A percentile compares a stretch with the other conserved stretches of the same genome.
These are phyloP conservation scores for Silurus lanzhouensis DNA, from an alignment of 2,797 vertebrate genomes.

Conservation along the genomic window DNA sequence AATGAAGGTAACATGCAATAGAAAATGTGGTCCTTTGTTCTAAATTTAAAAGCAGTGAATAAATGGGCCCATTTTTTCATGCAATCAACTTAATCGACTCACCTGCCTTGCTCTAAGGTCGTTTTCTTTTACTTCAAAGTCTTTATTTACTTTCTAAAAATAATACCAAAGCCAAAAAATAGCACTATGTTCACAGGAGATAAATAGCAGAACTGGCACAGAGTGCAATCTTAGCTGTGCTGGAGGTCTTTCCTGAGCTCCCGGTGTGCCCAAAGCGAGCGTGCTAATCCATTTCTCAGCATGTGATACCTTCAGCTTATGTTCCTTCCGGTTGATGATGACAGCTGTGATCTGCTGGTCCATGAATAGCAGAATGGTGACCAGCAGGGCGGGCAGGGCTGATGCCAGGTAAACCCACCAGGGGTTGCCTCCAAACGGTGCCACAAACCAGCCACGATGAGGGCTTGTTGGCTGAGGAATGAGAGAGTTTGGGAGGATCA, in stretches of 20 bases:
- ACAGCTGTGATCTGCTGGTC: slow-evolving; percentile 98
- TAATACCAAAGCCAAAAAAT: slow-evolving; percentile 7
- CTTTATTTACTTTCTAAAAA: slow-evolving; percentile 28
- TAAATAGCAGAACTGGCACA: slow-evolving; percentile 35
- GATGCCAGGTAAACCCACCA: slow-evolving; percentile 96
- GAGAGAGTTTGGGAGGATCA: background rate
- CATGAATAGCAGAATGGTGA: slow-evolving; percentile 98
- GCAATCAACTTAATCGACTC: background rate
- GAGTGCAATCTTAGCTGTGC: background rate
- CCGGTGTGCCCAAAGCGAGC: slow-evolving; percentile 37
- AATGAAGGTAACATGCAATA: background rate
- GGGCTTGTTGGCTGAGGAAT: slow-evolving; percentile 87
- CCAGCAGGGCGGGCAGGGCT: slow-evolving; percentile 89
- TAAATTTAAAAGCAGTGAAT: background rate
- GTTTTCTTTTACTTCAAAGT: background rate
- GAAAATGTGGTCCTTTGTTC: background rate
- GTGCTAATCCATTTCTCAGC: slow-evolving; percentile 36
- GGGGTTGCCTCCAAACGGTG: slow-evolving; percentile 92
- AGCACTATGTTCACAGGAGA: slow-evolving; percentile 16
- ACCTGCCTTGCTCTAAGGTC: background rate
- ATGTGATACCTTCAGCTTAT: slow-evolving; percentile 89
- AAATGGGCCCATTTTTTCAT: background rate
- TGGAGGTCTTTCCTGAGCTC: slow-evolving; percentile 40
- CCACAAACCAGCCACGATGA: slow-evolving; percentile 88
- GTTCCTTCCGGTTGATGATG: slow-evolving; percentile 97